Percentiles rank a stretch among this genome's conserved stretches.
phyloP scores from a whole-genome alignment of 2,797 vertebrate genomes.

The Momotus momota region DNA sequence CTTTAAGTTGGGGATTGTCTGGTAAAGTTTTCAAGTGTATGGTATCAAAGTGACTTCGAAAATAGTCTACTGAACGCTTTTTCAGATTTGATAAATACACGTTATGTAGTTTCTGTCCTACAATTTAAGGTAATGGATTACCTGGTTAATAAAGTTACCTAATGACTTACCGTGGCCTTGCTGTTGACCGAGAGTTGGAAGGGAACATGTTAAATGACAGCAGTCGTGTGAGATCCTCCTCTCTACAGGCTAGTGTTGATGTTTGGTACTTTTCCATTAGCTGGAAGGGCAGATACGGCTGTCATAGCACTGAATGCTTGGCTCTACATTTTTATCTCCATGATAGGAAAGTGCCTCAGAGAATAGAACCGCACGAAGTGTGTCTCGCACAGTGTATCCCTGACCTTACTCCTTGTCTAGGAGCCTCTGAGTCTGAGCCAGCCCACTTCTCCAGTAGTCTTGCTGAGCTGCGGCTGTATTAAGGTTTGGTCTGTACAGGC shows the following conservation, averaged over 20 bases:
- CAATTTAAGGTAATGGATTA: conserved; percentile 23
- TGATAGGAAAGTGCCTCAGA: conserved; percentile 35
- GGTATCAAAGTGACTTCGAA: not conserved
- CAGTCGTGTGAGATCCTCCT: not conserved
- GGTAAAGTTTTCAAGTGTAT: not conserved
- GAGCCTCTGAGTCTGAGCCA: not conserved
- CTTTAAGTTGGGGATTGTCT: not conserved
- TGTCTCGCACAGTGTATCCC: not conserved
- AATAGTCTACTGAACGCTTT: not conserved
- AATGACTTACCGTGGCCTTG: conserved; percentile 9
- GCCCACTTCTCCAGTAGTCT: not conserved
- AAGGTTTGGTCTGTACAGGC: not conserved
- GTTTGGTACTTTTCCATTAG: conserved; percentile 67
- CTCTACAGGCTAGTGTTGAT: not conserved
- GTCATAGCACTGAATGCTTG: not conserved
- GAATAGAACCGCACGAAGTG: conserved; percentile 5
- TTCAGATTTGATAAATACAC: not conserved
- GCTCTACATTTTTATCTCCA: conserved; percentile 31
- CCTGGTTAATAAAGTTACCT: conserved; percentile 34
- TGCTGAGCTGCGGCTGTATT: not conserved
- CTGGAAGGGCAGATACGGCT: not conserved
- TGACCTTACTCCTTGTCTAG: not conserved
- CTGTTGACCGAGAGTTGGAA: not conserved
- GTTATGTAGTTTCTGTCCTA: not conserved
- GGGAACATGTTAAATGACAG: not conserved